These are phyloP conservation scores for Pseudopodoces humilis DNA, from an alignment of 2,113 vertebrate species.

Conservation along the genomic window DNA sequence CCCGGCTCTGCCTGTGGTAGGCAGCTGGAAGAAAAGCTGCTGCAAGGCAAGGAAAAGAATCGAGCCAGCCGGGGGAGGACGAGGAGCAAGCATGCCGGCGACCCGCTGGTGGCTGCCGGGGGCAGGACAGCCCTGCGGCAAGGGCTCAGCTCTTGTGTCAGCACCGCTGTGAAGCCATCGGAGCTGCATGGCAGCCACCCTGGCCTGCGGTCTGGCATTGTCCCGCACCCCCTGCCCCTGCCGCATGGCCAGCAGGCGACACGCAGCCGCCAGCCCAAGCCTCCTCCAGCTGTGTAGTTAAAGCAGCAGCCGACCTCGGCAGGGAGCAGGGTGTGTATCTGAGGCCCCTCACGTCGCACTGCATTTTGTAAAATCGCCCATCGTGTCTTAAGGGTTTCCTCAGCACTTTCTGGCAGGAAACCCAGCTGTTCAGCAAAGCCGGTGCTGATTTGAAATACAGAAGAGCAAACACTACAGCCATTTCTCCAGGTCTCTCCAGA, in stretches of 20 bases:
- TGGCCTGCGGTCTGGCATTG: not conserved
- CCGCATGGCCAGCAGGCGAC: accelerated
- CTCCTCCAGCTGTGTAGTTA: not conserved
- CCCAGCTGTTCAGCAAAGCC: not conserved
- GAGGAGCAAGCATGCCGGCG: accelerated
- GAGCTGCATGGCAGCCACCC: not conserved
- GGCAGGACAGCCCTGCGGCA: not conserved
- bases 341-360: not conserved
- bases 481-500: not conserved
- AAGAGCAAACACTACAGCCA: not conserved
- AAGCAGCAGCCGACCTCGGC: not conserved
- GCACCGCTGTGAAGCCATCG: accelerated
- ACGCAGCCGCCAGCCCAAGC: accelerated
- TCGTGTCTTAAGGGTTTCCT: not conserved
- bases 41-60: not conserved
- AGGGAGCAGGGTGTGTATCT: accelerated
- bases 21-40: not conserved
- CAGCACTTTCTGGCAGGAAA: not conserved
- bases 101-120: not conserved
- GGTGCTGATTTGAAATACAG: not conserved
- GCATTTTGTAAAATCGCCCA: not conserved
- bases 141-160: not conserved
- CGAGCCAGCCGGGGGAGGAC: not conserved
- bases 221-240: accelerated
- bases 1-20: not conserved